A percentile compares a stretch with the other conserved stretches of the same genome.
Evolutionary conservation across 64 coral and sea anemone species (phyloP).

Genomic region (Dendrophyllia cribrosa): DNA sequence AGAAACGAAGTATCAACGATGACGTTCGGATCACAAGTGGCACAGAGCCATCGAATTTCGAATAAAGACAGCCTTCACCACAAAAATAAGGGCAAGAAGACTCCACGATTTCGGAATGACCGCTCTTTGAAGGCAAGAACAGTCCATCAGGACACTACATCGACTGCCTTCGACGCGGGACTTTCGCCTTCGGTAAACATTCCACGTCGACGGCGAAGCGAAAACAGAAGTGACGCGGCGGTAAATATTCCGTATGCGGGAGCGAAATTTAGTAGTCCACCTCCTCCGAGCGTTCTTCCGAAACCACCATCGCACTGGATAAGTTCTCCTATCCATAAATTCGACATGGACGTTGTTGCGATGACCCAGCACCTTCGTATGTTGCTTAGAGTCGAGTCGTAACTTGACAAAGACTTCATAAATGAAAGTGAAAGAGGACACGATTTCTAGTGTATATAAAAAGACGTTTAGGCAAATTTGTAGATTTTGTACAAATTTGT

Average conservation of each 20-base stretch:
- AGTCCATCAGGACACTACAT: slow-evolving; percentile 55
- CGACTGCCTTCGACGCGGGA: slow-evolving; percentile 42
- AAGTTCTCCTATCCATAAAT: slow-evolving; percentile 47
- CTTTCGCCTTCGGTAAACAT: slow-evolving; percentile 43
- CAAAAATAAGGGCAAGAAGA: slow-evolving; percentile 63
- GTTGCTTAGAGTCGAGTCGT: slow-evolving; percentile 85
- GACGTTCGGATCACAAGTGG: slow-evolving; percentile 14
- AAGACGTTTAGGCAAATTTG: slow-evolving; percentile 80
- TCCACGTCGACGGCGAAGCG: slow-evolving; percentile 69
- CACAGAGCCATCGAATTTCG: slow-evolving; percentile 27
- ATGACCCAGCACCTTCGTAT: slow-evolving; percentile 87
- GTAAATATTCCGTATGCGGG: slow-evolving; percentile 84
- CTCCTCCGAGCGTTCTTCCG: slow-evolving; percentile 81
- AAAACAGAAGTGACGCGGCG: slow-evolving; percentile 28
- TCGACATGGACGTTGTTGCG: slow-evolving; percentile 75
- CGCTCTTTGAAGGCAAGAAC: slow-evolving; percentile 27
- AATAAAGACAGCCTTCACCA: slow-evolving; percentile 56
- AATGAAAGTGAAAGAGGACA: slow-evolving; percentile 32
- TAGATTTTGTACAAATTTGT: slow-evolving; percentile 98
- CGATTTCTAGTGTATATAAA: slow-evolving; percentile 67
- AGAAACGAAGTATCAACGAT: slow-evolving; percentile 16
- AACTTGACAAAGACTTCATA: neutral
- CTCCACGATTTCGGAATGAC: slow-evolving; percentile 58
- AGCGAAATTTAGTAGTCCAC: slow-evolving; percentile 91
- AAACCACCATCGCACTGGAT: slow-evolving; percentile 97